Conservation (phyloP, 92 coral and sea anemone genomes). For the Desmophyllum pertusum region DNA sequence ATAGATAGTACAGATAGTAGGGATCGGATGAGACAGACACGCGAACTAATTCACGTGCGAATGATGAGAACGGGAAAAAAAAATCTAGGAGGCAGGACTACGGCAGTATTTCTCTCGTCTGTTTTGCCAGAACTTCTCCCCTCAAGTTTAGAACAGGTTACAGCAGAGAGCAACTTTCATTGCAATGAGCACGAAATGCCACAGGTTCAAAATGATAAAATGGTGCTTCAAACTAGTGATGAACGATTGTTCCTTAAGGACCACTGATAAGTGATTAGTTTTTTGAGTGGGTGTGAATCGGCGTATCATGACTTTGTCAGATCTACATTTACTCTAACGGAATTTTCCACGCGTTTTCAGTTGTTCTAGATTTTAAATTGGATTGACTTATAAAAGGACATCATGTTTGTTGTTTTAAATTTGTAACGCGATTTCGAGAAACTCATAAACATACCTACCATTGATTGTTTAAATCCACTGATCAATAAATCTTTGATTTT, state of each 20-base stretch:
- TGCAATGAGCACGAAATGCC: too few species aligned
- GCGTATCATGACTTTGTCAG: not conserved
- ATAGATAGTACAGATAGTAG: not conserved
- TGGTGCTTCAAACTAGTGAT: not conserved
- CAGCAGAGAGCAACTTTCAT: too few species aligned
- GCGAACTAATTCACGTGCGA: not conserved
- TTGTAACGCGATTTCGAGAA: not conserved
- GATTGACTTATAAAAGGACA: not conserved
- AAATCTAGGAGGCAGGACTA: not conserved
- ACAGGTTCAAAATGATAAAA: not conserved
- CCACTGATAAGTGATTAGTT: not conserved
- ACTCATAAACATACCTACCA: not conserved
- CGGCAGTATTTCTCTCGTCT: too few species aligned
- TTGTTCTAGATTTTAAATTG: not conserved
- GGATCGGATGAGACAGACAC: not conserved
- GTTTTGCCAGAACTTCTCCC: too few species aligned
- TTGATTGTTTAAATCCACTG: not conserved
- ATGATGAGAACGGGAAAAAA: not conserved
- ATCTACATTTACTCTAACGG: not conserved
- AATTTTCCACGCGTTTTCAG: not conserved
- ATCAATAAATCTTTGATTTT: not conserved
- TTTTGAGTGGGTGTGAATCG: slow-evolving; percentile 1
- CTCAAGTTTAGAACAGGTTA: not conserved
- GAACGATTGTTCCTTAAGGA: not conserved
- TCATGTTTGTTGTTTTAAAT: not conserved